Base-by-base conservation (phyloP, 2,113 vertebrate genomes). In the Amphiprion percula region DNA sequence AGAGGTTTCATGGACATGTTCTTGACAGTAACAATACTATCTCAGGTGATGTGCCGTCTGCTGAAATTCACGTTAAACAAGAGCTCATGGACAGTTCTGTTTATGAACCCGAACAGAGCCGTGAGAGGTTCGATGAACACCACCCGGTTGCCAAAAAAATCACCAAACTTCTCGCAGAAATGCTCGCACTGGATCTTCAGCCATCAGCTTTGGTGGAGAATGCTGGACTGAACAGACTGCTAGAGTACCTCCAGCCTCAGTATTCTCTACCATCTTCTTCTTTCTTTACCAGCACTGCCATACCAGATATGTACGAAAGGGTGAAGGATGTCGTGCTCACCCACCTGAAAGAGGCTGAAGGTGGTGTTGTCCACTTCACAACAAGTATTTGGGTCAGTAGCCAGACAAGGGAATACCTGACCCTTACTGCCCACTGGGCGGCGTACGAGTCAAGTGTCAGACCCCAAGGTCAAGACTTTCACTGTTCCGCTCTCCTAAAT, bases 111-210 rank as follows among this genome's bases (percentile, higher is more conserved):
- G 87, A 91, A 14, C 94, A 96, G 88, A 92, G 80, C 84, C 89
- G 67, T 73, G 96, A 96, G 67, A 96, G 95, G 88, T 96, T 97
- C 68, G 95, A 96, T 72, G 96, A 98, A 81, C 94, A 95, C 92
- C 97, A 98, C 91, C 96, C 97, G 72, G 95, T 97, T 95, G 97
- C 98, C 96, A 97, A 97, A 97, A 98, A 97, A 93, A 97, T 99
- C 81, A 99, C 98, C 69, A 97, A 95, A 94, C 97, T 99, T 84
- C 89, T 99, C 46, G 97, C 97, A 0, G 98, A 99, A 95, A 99
- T 99, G 97, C 97, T 99, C 92, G 97, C 97, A 94, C 96, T 99
- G 92, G 98, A 99, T 93, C 97, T 99, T 85, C 97, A 99, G 96
- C 98, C 97, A 87, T 98, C 97, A 88, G 95, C 97, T 59, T 84